These are phyloP conservation scores for Standfussiana lucernea DNA, from an alignment of 2,888 invertebrate genomes.

Conservation along the genomic window DNA sequence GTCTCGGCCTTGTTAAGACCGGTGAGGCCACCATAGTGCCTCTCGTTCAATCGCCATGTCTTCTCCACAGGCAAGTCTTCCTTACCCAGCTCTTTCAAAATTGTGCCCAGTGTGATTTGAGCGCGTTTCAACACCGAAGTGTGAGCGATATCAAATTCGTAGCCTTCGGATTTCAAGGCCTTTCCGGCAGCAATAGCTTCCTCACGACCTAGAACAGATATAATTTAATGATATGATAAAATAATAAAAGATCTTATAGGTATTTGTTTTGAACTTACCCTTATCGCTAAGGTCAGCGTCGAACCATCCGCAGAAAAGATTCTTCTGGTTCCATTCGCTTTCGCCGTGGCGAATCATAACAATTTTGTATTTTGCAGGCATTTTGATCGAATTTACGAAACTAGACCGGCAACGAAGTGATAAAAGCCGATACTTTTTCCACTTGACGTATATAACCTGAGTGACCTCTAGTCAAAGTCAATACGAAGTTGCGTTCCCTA, in stretches of 20 bases:
- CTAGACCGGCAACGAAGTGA: slow-evolving; percentile 65
- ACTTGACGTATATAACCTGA: slow-evolving; percentile 81
- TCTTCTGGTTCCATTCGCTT: slow-evolving; percentile 94
- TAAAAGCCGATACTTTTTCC: slow-evolving; percentile 47
- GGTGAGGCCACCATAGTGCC: slow-evolving; percentile 96
- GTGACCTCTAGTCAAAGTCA: slow-evolving; percentile 73
- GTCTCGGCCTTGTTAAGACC: slow-evolving; percentile 96
- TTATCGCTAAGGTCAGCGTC: slow-evolving; percentile 93
- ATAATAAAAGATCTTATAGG: background rate
- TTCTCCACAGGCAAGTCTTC: slow-evolving; percentile 92
- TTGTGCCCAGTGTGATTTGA: slow-evolving; percentile 93
- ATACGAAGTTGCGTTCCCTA: slow-evolving; percentile 40
- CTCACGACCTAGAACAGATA: slow-evolving; percentile 87
- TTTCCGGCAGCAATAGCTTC: slow-evolving; percentile 94
- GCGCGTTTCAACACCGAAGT: slow-evolving; percentile 95
- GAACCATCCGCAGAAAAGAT: slow-evolving; percentile 94
- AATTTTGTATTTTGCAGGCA: slow-evolving; percentile 91
- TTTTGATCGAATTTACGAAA: slow-evolving; percentile 67
- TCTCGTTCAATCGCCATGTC: slow-evolving; percentile 96
- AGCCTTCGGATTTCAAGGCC: slow-evolving; percentile 92
- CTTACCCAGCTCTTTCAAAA: slow-evolving; percentile 93
- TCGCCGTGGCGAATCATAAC: slow-evolving; percentile 95
- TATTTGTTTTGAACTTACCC: slow-evolving; percentile 85
- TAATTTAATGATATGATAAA: background rate
- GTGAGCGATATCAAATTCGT: slow-evolving; percentile 94